phyloP scores from a whole-genome alignment of 2,888 invertebrate genomes.

The Sinohyriopsis cumingii region DNA sequence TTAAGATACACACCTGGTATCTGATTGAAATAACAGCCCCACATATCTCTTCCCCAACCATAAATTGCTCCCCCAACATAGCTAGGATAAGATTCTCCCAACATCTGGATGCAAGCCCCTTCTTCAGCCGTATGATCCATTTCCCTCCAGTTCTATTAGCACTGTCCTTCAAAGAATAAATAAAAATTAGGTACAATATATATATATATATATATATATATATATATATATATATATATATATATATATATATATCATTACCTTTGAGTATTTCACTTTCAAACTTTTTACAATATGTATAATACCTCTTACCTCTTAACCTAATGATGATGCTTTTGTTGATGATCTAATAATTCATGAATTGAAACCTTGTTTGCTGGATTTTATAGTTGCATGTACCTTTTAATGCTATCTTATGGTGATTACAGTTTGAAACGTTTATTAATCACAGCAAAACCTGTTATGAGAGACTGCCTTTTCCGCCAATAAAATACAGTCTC shows the following conservation, averaged over 20 bases:
- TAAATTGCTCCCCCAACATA: conserved; percentile 98
- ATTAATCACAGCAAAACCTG: too few species aligned
- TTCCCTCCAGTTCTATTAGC: conserved; percentile 97
- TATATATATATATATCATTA: background rate
- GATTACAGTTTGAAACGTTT: too few species aligned
- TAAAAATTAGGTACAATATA: conserved; percentile 1
- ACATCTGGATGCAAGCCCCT: conserved; percentile 94
- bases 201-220: background rate
- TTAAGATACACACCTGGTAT: conserved; percentile 80
- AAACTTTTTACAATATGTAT: background rate
- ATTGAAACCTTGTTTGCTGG: too few species aligned
- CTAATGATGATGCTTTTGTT: background rate
- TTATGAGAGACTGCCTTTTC: too few species aligned
- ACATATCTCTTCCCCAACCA: conserved; percentile 98
- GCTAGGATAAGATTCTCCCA: conserved; percentile 99
- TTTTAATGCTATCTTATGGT: too few species aligned
- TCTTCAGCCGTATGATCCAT: conserved; percentile 96
- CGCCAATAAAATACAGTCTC: too few species aligned
- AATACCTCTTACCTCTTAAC: background rate
- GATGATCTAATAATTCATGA: too few species aligned
- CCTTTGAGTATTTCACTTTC: background rate
- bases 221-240: background rate
- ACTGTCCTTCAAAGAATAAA: conserved; percentile 80
- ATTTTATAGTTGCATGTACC: too few species aligned
- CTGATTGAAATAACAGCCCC: conserved; percentile 96